Base-by-base conservation (phyloP, 2,113 vertebrate species). In the Hyperopisus bebe region DNA sequence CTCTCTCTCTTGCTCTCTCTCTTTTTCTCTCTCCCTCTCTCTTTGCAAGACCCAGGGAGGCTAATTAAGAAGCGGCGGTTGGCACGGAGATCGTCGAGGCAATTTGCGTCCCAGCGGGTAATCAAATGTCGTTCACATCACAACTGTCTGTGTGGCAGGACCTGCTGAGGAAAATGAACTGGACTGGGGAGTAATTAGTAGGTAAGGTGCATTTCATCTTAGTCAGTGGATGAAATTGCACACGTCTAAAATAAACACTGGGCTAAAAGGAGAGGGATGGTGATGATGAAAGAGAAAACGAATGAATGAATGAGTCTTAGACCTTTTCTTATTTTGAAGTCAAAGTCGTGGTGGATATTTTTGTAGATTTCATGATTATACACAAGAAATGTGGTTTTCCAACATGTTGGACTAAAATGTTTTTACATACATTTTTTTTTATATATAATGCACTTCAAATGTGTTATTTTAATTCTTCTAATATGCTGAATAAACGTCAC, bases 31-130 rank as follows among this genome's bases (percentile, higher is more conserved):
- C 53, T 46, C 86, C 21, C 19, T 47, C 91, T 93, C 92, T 93
- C 92, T 82, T 91, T 92, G 93, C 92, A 94, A 93, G 93, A 92
- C 92, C 90, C 91, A 89, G 94, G 93, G 91, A 92, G 92, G 93
- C 92, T 95, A 95, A 95, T 96, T 94, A 94, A 94, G 93, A 92
- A 85, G 48, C 89, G 91, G 93, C 93, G 94, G 94, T 92, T 94
- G 94, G 93, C 89, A 90, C 6, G 31, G 84, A 5, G 89, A 74
- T 50, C 86, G 89, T 44, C 62, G 7, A 46, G 62, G 62, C 46
- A 35, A 31, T 77, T 66, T 66, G 50, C 27, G 84, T 87, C 82
- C 53, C 83, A 31, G 83, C 48, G 47, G 89, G 89, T 42, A 87
- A 87, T 77, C 84, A 77, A 46, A 90, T 53, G 46, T 53, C 89